These are phyloP conservation scores for Embiotoca jacksoni DNA, from an alignment of 2,113 vertebrate genomes.

Conservation along the genomic window DNA sequence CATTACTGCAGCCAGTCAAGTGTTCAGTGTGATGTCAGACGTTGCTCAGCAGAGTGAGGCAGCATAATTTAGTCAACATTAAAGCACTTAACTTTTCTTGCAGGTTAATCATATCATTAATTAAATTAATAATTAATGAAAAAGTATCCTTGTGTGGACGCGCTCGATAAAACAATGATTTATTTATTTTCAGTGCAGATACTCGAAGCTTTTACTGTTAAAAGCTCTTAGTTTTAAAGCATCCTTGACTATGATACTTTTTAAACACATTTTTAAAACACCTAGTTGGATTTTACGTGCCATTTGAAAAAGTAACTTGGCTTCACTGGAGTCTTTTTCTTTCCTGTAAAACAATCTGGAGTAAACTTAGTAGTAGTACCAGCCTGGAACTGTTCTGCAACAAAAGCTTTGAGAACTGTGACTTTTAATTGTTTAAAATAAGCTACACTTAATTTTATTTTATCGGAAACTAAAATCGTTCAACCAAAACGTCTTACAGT, in stretches of 20 bases:
- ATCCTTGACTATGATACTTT: too few relatives aligned
- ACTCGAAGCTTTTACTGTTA: too few relatives aligned
- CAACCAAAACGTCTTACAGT: background rate
- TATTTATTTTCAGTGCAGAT: too few relatives aligned
- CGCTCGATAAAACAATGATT: background rate
- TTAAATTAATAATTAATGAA: background rate
- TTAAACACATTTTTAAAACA: too few relatives aligned
- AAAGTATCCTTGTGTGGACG: slow-evolving; percentile 5
- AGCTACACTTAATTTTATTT: background rate
- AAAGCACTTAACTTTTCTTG: background rate
- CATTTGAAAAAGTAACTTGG: too few relatives aligned
- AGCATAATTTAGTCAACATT: slow-evolving; percentile 10
- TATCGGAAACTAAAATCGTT: background rate
- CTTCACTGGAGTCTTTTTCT: too few relatives aligned
- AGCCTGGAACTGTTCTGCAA: background rate
- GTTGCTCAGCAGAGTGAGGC: slow-evolving; percentile 28
- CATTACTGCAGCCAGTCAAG: background rate
- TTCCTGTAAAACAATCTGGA: background rate
- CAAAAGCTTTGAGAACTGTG: background rate
- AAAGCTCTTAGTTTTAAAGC: too few relatives aligned
- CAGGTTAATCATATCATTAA: background rate
- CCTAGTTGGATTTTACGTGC: too few relatives aligned
- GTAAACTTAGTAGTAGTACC: background rate
- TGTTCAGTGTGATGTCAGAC: slow-evolving; percentile 20
- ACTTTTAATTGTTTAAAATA: too few relatives aligned